Evolutionary conservation across 2,797 vertebrate species (phyloP).

Genomic region (Sebastes kiyomatsui): DNA sequence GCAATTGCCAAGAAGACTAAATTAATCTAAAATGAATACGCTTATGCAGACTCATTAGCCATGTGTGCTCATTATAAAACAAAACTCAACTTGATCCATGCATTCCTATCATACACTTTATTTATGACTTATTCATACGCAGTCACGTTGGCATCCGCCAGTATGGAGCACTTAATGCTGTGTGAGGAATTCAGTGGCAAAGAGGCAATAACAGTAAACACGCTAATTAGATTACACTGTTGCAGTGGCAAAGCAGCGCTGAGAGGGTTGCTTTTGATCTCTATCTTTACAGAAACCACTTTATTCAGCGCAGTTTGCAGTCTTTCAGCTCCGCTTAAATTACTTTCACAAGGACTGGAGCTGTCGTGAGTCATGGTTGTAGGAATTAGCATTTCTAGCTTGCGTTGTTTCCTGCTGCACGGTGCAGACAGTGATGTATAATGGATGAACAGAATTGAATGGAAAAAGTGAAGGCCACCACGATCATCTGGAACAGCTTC

Average conservation of each 20-base stretch:
- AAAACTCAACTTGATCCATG: constrained; percentile 13
- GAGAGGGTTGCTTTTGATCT: constrained; percentile 37
- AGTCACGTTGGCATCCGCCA: neutral
- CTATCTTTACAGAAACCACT: constrained; percentile 31
- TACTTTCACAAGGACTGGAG: neutral
- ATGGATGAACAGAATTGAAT: neutral
- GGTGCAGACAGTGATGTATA: neutral
- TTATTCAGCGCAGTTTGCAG: constrained; percentile 19
- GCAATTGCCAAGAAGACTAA: constrained; percentile 18
- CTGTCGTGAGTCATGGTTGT: neutral
- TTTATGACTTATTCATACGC: constrained; percentile 7
- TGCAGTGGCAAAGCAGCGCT: constrained; percentile 15
- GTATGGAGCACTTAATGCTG: constrained; percentile 18
- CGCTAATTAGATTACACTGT: constrained; percentile 53
- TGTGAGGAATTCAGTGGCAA: constrained; percentile 25
- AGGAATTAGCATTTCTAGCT: constrained; percentile 1
- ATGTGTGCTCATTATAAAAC: constrained; percentile 34
- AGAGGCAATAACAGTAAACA: constrained; percentile 51
- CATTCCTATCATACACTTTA: constrained; percentile 25
- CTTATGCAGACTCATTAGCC: constrained; percentile 37
- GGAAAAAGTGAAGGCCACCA: neutral
- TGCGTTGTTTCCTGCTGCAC: neutral
- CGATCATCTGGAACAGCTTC: neutral
- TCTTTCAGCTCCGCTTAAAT: constrained; percentile 22
- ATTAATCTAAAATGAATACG: constrained; percentile 27